Conservation (phyloP, 2,888 invertebrate genomes). For the Cryptocephalus primarius region DNA sequence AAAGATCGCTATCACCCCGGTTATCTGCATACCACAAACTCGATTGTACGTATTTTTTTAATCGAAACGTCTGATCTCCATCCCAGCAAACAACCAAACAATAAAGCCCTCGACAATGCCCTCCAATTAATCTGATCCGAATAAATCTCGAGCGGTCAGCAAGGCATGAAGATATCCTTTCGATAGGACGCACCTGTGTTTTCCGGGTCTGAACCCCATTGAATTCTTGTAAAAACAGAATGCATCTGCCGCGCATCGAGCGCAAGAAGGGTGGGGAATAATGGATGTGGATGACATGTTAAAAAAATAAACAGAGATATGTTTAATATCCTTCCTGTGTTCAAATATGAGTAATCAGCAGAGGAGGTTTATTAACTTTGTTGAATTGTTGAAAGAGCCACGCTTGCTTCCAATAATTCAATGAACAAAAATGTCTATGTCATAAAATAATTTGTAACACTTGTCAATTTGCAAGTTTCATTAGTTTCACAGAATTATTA, state of each 20-base stretch:
- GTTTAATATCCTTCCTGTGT: neutral
- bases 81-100: conserved; percentile 11
- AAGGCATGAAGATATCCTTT: conserved; percentile 28
- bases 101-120: conserved; percentile 13
- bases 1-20: too few species aligned
- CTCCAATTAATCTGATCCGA: conserved; percentile 13
- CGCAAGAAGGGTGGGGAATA: conserved; percentile 1
- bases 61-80: conserved; percentile 13
- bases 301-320: neutral
- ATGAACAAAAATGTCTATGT: too few species aligned
- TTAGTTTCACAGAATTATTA: too few species aligned
- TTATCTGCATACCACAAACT: too few species aligned
- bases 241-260: conserved; percentile 1
- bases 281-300: neutral
- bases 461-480: too few species aligned
- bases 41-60: conserved; percentile 8
- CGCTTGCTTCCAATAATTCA: too few species aligned
- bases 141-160: conserved; percentile 21
- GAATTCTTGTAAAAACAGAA: neutral
- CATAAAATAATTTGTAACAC: too few species aligned
- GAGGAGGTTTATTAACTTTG: too few species aligned
- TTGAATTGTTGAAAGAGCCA: too few species aligned
- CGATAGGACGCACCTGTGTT: conserved; percentile 24
- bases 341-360: too few species aligned
- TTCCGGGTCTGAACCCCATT: conserved; percentile 12